These are phyloP conservation scores for Phylloscopus collybita DNA, from an alignment of 2,797 vertebrate genomes.

Conservation along the genomic window DNA sequence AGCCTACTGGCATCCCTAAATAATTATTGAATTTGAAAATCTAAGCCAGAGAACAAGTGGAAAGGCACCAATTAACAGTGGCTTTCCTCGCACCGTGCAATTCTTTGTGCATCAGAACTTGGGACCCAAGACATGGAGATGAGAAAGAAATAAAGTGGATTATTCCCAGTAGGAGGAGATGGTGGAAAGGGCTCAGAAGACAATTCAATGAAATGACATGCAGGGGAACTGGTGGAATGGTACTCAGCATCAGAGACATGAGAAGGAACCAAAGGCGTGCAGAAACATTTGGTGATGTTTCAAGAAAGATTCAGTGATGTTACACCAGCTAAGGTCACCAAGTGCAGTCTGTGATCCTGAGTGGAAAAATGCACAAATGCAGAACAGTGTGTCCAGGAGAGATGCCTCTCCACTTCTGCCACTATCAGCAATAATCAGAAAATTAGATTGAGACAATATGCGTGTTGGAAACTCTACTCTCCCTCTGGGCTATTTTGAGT, in stretches of 20 bases:
- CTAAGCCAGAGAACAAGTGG: background rate
- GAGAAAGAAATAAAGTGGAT: background rate
- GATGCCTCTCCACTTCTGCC: background rate
- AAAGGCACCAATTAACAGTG: background rate
- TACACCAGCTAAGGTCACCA: background rate
- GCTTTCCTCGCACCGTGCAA: fast-evolving
- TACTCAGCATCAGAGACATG: background rate
- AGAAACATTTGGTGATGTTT: background rate
- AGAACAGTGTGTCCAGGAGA: background rate
- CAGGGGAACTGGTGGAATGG: background rate
- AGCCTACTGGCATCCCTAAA: background rate
- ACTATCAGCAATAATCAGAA: constrained; percentile 10
- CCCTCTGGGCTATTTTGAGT: background rate
- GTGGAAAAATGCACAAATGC: background rate
- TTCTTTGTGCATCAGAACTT: background rate
- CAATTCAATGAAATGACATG: background rate
- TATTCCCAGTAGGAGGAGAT: background rate
- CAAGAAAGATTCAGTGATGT: background rate
- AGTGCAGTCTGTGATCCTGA: background rate
- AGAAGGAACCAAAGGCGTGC: background rate
- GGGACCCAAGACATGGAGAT: background rate
- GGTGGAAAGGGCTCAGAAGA: background rate
- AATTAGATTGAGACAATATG: background rate
- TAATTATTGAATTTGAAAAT: background rate
- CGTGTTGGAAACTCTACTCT: background rate